Base-by-base conservation (phyloP, 2,113 vertebrate species). In the Percopsis transmontana region DNA sequence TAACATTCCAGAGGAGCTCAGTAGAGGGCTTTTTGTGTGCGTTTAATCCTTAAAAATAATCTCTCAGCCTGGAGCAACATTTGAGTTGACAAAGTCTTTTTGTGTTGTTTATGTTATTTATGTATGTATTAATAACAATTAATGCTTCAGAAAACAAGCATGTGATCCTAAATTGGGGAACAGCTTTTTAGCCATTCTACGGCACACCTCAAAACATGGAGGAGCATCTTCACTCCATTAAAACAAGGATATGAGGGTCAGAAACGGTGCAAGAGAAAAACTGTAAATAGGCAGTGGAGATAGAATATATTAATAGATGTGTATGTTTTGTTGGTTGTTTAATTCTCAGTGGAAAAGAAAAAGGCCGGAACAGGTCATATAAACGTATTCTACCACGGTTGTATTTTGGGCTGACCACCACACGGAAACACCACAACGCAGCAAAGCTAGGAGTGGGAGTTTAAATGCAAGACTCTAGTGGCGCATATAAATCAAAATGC, bases 1-100 rank as follows among this genome's bases (percentile, higher is more conserved):
- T 82, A 63, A 38, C 63, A 27, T 66, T 70, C 15, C 1, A 6
- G 5, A 1, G 55, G 62, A 72, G 69, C 47, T 62, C 2, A 0
- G 21, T 60, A 15, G 63, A 85, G 52, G 59, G 69, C 45, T 83
- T 76, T 80, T 63, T 79, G 65, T 81, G 68, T 84, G 74, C 72
- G 87, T 84, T 72, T 78, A 60, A 81, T 76, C 60, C 57, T 60
- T 69, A 58, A 56, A 72, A 76, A 74, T 70, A 58, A 82, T 75
- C 58, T 18, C 13, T 40, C 57, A 52, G 62, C 59, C 51, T 59
- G 15, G 9, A 68, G 59, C 19, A 3, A 66, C 66, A 60, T 74
- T 75, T 11, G 12, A 55, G 10, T 33, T 4, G 42, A 71, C 65
- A 71, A 52, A 61, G 68, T 58, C 62, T 33, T 14, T 39, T 33